Evolutionary conservation across 1,140 invertebrate genomes (phyloP).

Genomic region (Maconellicoccus hirsutus): DNA sequence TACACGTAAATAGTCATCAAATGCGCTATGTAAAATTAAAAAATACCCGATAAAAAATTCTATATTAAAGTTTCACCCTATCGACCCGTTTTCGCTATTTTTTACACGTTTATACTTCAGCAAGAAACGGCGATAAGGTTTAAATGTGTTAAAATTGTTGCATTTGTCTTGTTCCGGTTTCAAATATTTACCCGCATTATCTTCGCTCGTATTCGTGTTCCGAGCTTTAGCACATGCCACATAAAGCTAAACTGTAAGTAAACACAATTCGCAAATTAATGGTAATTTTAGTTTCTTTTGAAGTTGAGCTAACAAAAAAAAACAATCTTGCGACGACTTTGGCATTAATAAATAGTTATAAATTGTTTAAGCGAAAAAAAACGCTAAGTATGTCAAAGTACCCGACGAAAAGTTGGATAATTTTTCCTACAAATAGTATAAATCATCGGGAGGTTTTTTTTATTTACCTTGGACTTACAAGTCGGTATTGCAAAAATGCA

Average conservation of each 20-base stretch:
- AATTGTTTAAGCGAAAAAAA: background rate
- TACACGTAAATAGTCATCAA: too few species aligned
- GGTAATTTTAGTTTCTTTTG: background rate
- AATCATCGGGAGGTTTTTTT: background rate
- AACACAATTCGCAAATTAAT: background rate
- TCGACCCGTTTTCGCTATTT: too few species aligned
- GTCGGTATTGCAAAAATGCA: background rate
- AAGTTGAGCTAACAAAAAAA: background rate
- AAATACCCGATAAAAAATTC: too few species aligned
- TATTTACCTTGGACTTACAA: background rate
- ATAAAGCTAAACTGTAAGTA: background rate
- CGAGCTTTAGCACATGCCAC: too few species aligned
- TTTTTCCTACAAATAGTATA: background rate
- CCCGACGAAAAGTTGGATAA: background rate
- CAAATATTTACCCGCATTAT: too few species aligned
- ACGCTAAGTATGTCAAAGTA: background rate
- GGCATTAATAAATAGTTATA: constrained; percentile 2
- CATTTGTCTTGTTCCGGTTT: too few species aligned
- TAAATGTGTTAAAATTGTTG: too few species aligned
- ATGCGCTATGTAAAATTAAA: too few species aligned
- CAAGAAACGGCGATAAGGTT: too few species aligned
- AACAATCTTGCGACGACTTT: background rate
- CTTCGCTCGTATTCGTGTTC: too few species aligned
- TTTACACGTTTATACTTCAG: too few species aligned
- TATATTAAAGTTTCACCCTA: too few species aligned